Percentiles rank a stretch among this genome's conserved stretches.
Conservation (phyloP, 2,888 invertebrate genomes). For the Cataglyphis rosenhaueri region DNA sequence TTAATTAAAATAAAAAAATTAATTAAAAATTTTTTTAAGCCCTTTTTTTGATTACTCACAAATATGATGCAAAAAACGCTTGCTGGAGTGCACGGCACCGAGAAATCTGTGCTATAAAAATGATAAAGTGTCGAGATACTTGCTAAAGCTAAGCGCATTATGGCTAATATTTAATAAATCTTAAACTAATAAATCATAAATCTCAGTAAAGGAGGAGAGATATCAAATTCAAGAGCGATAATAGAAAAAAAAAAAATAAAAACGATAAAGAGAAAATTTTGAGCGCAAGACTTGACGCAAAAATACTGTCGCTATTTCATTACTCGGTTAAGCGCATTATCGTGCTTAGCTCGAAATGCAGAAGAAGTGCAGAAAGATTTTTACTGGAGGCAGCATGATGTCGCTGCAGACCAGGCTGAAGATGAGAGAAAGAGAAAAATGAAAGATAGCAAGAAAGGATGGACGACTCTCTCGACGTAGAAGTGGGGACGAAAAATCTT, state of each 20-base stretch:
- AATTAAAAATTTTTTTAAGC: background rate
- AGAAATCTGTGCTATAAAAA: conserved; percentile 26
- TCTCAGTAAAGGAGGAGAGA: background rate
- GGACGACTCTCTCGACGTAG: conserved; percentile 11
- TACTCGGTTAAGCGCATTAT: conserved; percentile 37
- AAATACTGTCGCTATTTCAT: conserved; percentile 14
- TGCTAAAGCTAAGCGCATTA: conserved; percentile 15
- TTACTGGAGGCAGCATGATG: background rate
- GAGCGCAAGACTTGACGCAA: conserved; percentile 6
- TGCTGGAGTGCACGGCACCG: background rate
- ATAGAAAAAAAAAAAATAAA: background rate
- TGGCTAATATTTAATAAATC: background rate
- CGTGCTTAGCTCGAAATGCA: conserved; percentile 27
- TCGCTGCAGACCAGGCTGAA: conserved; percentile 1
- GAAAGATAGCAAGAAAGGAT: conserved; percentile 14
- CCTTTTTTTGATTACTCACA: background rate
- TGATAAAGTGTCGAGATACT: background rate
- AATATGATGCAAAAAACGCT: conserved; percentile 7
- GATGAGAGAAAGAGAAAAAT: background rate
- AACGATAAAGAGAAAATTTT: background rate
- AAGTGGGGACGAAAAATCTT: conserved; percentile 72
- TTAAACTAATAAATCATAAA: background rate
- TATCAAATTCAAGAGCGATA: background rate
- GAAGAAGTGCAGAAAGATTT: conserved; percentile 32
- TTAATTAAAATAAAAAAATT: background rate